phyloP scores from a whole-genome alignment of 2,888 invertebrate species.

The Scotopteryx bipunctaria region DNA sequence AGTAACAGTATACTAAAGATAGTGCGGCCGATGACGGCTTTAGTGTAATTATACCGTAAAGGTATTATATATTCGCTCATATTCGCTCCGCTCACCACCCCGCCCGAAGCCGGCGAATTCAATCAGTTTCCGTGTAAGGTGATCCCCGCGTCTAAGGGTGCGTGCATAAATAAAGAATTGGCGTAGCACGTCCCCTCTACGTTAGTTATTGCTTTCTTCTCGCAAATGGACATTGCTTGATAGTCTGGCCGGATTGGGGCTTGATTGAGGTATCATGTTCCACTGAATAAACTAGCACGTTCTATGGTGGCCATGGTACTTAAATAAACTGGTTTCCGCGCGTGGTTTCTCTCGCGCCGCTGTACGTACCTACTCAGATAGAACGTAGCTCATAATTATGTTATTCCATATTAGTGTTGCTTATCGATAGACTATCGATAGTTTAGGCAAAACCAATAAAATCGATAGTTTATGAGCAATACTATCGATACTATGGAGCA shows the following conservation, averaged over 20 bases:
- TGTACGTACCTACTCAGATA: neutral
- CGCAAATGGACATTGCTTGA: constrained; percentile 39
- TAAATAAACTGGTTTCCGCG: too few species aligned
- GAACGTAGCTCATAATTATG: too few species aligned
- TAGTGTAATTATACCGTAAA: neutral
- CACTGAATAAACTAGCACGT: constrained; percentile 1
- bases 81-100: constrained; percentile 44
- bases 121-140: constrained; percentile 70
- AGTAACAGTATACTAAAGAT: too few species aligned
- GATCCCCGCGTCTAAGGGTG: constrained; percentile 59
- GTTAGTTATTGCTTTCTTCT: constrained; percentile 43
- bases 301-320: too few species aligned
- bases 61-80: neutral
- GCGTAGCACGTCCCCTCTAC: constrained; percentile 49
- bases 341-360: too few species aligned
- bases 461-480: too few species aligned
- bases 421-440: too few species aligned
- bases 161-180: constrained; percentile 71
- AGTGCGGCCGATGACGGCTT: too few species aligned
- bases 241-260: constrained; percentile 24
- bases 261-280: constrained; percentile 21
- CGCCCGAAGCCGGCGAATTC: constrained; percentile 52
- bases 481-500: too few species aligned
- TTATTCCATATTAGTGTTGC: too few species aligned
- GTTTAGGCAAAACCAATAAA: too few species aligned